phyloP scores from a whole-genome alignment of 2,888 invertebrate species.

The Drosophila gaucha region DNA sequence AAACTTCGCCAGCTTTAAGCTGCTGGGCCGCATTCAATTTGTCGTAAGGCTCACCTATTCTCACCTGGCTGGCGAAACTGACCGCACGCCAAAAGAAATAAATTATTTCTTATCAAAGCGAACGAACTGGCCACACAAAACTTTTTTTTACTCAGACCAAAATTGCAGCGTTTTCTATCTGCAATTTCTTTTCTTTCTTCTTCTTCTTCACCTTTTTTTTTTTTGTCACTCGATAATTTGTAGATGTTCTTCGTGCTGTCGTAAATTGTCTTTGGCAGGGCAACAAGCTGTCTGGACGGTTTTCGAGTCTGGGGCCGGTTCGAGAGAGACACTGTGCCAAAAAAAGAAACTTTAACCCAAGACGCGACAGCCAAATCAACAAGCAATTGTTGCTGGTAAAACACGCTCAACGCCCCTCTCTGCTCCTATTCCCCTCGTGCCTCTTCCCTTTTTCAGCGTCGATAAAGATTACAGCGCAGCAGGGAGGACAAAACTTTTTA shows the following conservation, averaged over 20 bases:
- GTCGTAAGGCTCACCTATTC: conserved; percentile 27
- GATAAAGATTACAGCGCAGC: conserved; percentile 62
- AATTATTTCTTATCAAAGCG: conserved; percentile 76
- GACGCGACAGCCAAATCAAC: conserved; percentile 66
- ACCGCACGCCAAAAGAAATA: conserved; percentile 66
- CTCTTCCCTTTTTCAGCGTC: too few species aligned
- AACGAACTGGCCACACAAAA: conserved; percentile 66
- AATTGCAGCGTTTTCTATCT: conserved; percentile 66
- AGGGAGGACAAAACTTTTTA: conserved; percentile 58
- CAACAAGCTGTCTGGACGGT: conserved; percentile 44
- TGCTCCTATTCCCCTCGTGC: not conserved
- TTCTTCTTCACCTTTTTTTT: not conserved
- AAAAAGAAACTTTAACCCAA: conserved; percentile 47
- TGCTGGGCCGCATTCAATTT: conserved; percentile 23
- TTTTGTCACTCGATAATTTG: conserved; percentile 75
- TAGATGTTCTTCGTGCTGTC: conserved; percentile 65
- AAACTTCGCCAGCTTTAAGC: conserved; percentile 33
- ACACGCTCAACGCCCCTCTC: conserved; percentile 55
- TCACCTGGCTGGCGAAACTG: conserved; percentile 40
- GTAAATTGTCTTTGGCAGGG: conserved; percentile 79
- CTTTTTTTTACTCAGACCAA: conserved; percentile 49
- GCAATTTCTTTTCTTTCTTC: conserved; percentile 43
- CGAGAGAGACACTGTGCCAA: too few species aligned
- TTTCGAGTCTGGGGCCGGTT: too few species aligned
- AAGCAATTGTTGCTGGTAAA: conserved; percentile 76